phyloP scores from a whole-genome alignment of 2,113 vertebrate genomes.

The Blennius ocellaris region DNA sequence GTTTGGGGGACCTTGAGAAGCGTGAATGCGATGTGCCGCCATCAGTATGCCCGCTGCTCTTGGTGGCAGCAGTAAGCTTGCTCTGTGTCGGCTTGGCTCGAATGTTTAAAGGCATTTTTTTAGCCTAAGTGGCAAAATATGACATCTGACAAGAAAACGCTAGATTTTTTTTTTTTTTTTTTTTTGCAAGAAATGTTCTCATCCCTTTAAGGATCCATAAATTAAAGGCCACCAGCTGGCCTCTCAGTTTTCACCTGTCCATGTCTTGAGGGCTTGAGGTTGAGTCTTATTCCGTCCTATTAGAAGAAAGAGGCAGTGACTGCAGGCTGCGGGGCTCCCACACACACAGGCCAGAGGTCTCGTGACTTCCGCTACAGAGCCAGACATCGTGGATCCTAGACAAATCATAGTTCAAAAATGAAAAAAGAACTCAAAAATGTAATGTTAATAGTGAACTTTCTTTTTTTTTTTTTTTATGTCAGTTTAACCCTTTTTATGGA shows the following conservation, averaged over 20 bases:
- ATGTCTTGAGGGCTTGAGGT: slow-evolving; percentile 38
- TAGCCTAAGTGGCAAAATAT: slow-evolving; percentile 47
- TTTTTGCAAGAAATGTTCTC: slow-evolving; percentile 22
- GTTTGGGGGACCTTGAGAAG: slow-evolving; percentile 86
- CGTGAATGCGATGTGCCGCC: slow-evolving; percentile 90
- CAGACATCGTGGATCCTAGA: slow-evolving; percentile 69
- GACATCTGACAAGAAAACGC: slow-evolving; percentile 30
- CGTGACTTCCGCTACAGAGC: slow-evolving; percentile 52
- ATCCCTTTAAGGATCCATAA: slow-evolving; percentile 28
- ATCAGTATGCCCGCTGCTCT: slow-evolving; percentile 87
- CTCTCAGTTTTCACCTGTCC: slow-evolving; percentile 57
- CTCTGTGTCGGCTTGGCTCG: slow-evolving; percentile 72
- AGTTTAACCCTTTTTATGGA: no score
- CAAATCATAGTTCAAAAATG: slow-evolving; percentile 1
- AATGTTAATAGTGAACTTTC: no score
- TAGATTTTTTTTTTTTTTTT: slow-evolving; percentile 7
- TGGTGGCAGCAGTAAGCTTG: slow-evolving; percentile 89
- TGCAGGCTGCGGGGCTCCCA: slow-evolving; percentile 42
- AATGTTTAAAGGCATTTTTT: slow-evolving; percentile 77
- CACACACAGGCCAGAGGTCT: slow-evolving; percentile 46
- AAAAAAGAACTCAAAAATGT: neutral
- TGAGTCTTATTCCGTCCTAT: slow-evolving; percentile 44
- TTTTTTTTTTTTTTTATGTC: no score
- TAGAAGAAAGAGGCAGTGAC: slow-evolving; percentile 19
- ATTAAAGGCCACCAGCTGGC: slow-evolving; percentile 57